Conservation (phyloP, 1,140 invertebrate species). For the Aphelenchoides avenae region DNA sequence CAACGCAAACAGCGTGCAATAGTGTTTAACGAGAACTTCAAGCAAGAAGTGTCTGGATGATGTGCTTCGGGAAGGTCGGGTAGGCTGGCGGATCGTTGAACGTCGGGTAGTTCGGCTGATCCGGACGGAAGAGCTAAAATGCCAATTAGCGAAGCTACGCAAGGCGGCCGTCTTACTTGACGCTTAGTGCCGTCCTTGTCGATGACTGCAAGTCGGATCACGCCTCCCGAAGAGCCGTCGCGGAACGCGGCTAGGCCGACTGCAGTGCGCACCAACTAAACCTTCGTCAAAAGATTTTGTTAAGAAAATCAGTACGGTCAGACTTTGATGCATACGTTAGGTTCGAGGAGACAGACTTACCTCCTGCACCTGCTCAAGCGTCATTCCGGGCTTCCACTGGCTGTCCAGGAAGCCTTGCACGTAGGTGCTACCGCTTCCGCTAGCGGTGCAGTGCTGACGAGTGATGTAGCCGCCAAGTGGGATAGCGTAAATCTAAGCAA, state of each 20-base stretch:
- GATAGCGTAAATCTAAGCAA: conserved; percentile 76
- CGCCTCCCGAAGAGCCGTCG: conserved; percentile 90
- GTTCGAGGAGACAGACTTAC: conserved; percentile 65
- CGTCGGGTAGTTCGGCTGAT: conserved; percentile 23
- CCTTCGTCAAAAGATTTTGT: too few species aligned
- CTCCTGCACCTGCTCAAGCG: conserved; percentile 75
- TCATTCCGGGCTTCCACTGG: conserved; percentile 79
- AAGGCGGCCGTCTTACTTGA: too few species aligned
- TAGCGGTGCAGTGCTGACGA: conserved; percentile 77
- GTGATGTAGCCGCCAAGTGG: conserved; percentile 88
- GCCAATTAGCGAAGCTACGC: too few species aligned
- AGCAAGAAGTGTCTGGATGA: conserved; percentile 35
- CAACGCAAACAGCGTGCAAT: too few species aligned
- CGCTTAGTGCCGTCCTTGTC: conserved; percentile 69
- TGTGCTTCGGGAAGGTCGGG: conserved; percentile 34
- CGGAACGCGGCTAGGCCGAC: conserved; percentile 83
- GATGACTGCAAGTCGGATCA: conserved; percentile 82
- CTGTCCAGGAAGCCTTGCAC: conserved; percentile 90
- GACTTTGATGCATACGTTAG: too few species aligned
- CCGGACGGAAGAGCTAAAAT: conserved; percentile 34
- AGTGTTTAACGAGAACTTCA: too few species aligned
- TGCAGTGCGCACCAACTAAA: conserved; percentile 65
- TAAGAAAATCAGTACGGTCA: too few species aligned
- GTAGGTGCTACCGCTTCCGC: conserved; percentile 93
- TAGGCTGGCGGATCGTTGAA: conserved; percentile 20